Conservation (phyloP, 2,888 invertebrate species). For the Drosophila aldrichi region DNA sequence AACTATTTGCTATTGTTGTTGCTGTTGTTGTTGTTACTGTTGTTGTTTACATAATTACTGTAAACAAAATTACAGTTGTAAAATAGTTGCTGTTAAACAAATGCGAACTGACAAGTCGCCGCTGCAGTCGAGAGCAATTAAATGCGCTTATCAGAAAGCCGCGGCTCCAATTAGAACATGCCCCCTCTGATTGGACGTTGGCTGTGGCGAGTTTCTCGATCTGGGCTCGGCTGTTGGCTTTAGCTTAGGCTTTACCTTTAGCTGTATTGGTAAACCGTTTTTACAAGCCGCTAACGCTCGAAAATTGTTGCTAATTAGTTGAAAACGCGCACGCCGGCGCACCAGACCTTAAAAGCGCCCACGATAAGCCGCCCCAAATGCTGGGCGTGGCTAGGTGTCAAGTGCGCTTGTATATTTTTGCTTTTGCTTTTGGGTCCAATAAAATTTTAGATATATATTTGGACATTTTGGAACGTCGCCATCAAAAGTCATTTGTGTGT, state of each 20-base stretch:
- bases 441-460: slow-evolving; percentile 27
- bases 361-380: slow-evolving; percentile 23
- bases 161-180: slow-evolving; percentile 66
- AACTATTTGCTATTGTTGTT: slow-evolving; percentile 42
- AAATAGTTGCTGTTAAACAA: slow-evolving; percentile 59
- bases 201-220: background rate
- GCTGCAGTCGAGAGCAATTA: slow-evolving; percentile 61
- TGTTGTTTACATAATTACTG: slow-evolving; percentile 63
- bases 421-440: slow-evolving; percentile 29
- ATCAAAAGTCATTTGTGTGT: slow-evolving; percentile 41
- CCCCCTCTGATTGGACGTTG: slow-evolving; percentile 6
- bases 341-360: slow-evolving; percentile 72
- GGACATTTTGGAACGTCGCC: slow-evolving; percentile 2
- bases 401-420: background rate
- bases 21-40: slow-evolving; percentile 48
- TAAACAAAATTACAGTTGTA: slow-evolving; percentile 70
- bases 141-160: slow-evolving; percentile 73
- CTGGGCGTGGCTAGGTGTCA: slow-evolving; percentile 9
- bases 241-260: slow-evolving; percentile 18
- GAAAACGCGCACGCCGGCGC: slow-evolving; percentile 75
- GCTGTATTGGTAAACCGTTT: slow-evolving; percentile 67
- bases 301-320: slow-evolving; percentile 78
- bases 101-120: slow-evolving; percentile 57
- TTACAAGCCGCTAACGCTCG: slow-evolving; percentile 79
- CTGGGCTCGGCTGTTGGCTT: background rate